Evolutionary conservation across 2,113 vertebrate species (phyloP).

Genomic region (Python bivittatus): DNA sequence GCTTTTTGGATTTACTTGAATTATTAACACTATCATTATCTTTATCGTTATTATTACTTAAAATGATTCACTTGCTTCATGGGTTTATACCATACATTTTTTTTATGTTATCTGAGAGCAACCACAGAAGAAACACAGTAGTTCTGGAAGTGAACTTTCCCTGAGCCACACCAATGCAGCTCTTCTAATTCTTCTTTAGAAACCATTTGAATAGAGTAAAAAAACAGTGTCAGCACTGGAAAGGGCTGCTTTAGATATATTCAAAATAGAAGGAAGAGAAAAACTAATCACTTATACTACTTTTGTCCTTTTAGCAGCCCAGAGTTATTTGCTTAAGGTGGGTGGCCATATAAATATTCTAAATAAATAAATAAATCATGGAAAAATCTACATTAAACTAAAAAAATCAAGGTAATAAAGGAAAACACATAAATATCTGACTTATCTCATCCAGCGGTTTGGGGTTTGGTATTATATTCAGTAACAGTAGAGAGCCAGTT

Average conservation of each 20-base stretch:
- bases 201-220: not conserved
- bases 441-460: no score
- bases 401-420: not conserved
- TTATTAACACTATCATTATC: not conserved
- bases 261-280: not conserved
- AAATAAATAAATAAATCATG: not conserved
- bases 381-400: not conserved
- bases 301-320: not conserved
- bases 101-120: not conserved
- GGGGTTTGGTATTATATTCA: no score
- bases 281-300: not conserved
- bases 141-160: not conserved
- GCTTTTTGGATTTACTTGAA: not conserved
- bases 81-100: not conserved
- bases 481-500: no score
- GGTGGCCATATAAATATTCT: not conserved
- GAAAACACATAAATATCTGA: no score
- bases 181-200: not conserved
- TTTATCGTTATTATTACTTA: not conserved
- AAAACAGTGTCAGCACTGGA: not conserved
- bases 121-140: not conserved
- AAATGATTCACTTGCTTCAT: not conserved
- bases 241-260: not conserved
- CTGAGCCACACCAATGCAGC: not conserved
- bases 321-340: not conserved